Base-by-base conservation (phyloP, 2,113 vertebrate species). In the Garra rufa region DNA sequence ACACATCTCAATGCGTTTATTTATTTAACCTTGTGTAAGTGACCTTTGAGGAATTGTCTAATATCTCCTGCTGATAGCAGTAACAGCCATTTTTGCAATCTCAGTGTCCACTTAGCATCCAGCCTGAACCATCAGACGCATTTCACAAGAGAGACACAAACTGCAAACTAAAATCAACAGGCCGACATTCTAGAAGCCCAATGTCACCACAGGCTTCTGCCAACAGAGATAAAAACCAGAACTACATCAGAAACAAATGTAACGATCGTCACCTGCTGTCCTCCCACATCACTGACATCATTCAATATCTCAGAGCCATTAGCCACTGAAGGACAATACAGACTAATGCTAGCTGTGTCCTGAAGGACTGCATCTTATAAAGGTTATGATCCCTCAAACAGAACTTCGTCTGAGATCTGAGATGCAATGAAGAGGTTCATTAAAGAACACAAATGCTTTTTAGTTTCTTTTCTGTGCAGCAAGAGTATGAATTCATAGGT, bases 181-280 rank as follows among this genome's bases (percentile, higher is more conserved):
- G 9, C 9, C 19, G 9, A 11, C 34, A 21, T n/a, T 43, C 41
- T 34, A 70, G 34, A 41, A n/a, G 69, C 11, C 10, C 38, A 24
- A 13, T 26, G 69, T 26, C 41, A 71, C n/a, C 69, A 15, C 69
- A 73, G 21, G 38, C 69, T 26, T 75, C 14, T 50, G 73, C 24
- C 73, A 50, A 30, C 4, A 75, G 15, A 17, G 3, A 73, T 14
- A 41, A 30, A 9, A 26, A 6, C 43, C 43, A 48, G 10, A 48
- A 28, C n/a, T 48, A 48, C 46, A 75, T 28, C 73, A 50, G 73
- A 74, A 74, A 74, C n/a, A 24, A 73, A 46, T 73, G 70, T 26
- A 73, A 26, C 41, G 2, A 14, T 26, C 70, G 24, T 26, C 70
- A 73, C 70, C 41, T 10, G 41, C 73, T 9, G 24, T 30, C 73